Conservation (phyloP, 1,140 invertebrate genomes). For the Pantala flavescens region DNA sequence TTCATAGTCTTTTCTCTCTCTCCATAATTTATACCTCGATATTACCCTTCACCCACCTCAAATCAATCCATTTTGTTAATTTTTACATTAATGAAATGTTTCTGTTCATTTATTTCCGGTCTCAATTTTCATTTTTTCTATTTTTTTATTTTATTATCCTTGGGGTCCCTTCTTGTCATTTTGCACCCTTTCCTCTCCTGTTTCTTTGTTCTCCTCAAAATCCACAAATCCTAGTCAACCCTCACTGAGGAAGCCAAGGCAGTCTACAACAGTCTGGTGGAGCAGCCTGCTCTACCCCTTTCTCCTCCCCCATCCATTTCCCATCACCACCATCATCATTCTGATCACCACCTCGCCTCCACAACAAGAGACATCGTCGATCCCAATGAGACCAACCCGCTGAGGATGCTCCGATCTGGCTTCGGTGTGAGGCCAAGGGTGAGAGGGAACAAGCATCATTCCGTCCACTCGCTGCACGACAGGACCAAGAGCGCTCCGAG, state of each 20-base stretch:
- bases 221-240: constrained; percentile 45
- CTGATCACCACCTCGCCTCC: background rate
- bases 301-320: constrained; percentile 21
- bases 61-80: too few relatives aligned
- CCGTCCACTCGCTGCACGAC: constrained; percentile 10
- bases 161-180: constrained; percentile 4
- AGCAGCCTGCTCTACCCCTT: constrained; percentile 45
- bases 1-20: constrained; percentile 23
- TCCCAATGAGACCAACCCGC: constrained; percentile 51
- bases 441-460: constrained; percentile 44
- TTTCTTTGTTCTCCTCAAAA: background rate
- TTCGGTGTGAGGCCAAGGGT: constrained; percentile 47
- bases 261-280: constrained; percentile 84
- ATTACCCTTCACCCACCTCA: too few relatives aligned
- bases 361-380: constrained; percentile 22
- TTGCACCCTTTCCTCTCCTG: background rate
- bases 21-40: background rate
- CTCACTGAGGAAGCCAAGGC: constrained; percentile 75
- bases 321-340: constrained; percentile 4
- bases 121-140: constrained; percentile 32
- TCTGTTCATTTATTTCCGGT: constrained; percentile 29
- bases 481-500: background rate
- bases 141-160: constrained; percentile 31
- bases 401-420: constrained; percentile 58
- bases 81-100: constrained; percentile 24